A percentile compares a stretch with the other conserved stretches of the same genome.
Evolutionary conservation across 2,113 vertebrate genomes (phyloP).

Genomic region (Zapus hudsonius): DNA sequence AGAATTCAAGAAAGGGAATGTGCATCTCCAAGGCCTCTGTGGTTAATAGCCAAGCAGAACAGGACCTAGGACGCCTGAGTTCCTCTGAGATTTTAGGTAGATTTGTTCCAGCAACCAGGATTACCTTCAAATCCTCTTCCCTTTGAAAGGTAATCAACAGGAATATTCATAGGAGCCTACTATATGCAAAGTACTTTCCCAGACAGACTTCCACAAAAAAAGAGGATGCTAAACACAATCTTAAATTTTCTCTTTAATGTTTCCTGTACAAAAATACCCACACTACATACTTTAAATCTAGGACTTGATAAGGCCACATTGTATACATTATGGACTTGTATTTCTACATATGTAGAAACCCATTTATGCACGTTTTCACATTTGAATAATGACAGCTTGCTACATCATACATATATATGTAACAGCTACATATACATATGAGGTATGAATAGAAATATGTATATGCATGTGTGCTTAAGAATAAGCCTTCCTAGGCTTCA

Average conservation of each 20-base stretch:
- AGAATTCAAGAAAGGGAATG: neutral
- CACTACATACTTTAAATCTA: slow-evolving; percentile 44
- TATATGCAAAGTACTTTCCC: neutral
- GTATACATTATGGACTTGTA: neutral
- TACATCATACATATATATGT: neutral
- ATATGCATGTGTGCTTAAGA: neutral
- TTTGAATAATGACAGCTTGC: slow-evolving; percentile 12
- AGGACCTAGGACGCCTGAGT: neutral
- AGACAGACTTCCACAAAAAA: slow-evolving; percentile 46
- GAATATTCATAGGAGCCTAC: neutral
- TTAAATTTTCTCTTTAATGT: slow-evolving; percentile 49
- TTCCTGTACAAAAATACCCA: slow-evolving; percentile 57
- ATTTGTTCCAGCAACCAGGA: neutral
- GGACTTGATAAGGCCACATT: slow-evolving; percentile 15
- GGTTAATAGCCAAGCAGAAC: neutral
- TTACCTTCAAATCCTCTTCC: neutral
- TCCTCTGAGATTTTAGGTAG: neutral
- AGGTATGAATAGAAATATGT: neutral
- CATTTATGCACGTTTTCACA: neutral
- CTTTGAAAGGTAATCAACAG: neutral
- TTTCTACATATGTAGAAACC: slow-evolving; percentile 25
- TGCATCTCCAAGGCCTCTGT: neutral
- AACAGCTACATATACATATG: neutral
- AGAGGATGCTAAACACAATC: neutral
- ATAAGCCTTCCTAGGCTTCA: neutral